Base-by-base conservation (phyloP, 2,888 invertebrate genomes). In the Agrotis segetum region DNA sequence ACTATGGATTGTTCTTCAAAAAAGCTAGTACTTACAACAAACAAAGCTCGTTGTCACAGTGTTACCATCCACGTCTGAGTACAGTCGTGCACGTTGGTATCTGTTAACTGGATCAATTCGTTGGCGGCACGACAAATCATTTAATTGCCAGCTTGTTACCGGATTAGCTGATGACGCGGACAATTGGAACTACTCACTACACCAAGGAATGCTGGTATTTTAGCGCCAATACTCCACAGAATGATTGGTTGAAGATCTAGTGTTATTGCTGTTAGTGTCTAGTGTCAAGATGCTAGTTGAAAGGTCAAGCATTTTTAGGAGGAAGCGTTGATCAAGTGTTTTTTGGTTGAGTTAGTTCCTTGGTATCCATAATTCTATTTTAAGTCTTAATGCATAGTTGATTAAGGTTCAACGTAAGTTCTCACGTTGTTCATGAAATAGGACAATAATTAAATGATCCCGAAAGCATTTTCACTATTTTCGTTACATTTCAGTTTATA, bases 41-140 rank as follows among this genome's bases (percentile, higher is more conserved):
- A 69, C 56, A 60, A 52, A 67, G 60, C 40, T 9, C 4, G 21
- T 7, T 56, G 29, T 13, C 29, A n/a, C 14, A n/a, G 29, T 21
- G 29, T 3, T 7, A 46, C 49, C 24, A 14, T 50, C 7, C n/a
- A 40, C 24, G 53, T 47, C 34, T 63, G 34, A 40, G 80, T 47
- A n/a, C 55, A 14, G 70, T 60, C 53, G 69, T 46, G 65, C 53
- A 34, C 44, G 66, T 46, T 29, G 67, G 66, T 69, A 73, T 75
- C 79, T 62, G 65, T 59, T 82, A 76, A 81, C 82, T 70, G 71
- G 71, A 82, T 82, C 79, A 82, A 82, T 79, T 81, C 65, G 67
- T 82, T 82, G 79, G 81, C 81, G 76, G 81, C 76, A 76, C 59
- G 71, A 76, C 85, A 81, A 84, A 84, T 85, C 81, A 85, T 82